Conservation (phyloP, 1,140 invertebrate genomes). For the Camponotus vicinus region DNA sequence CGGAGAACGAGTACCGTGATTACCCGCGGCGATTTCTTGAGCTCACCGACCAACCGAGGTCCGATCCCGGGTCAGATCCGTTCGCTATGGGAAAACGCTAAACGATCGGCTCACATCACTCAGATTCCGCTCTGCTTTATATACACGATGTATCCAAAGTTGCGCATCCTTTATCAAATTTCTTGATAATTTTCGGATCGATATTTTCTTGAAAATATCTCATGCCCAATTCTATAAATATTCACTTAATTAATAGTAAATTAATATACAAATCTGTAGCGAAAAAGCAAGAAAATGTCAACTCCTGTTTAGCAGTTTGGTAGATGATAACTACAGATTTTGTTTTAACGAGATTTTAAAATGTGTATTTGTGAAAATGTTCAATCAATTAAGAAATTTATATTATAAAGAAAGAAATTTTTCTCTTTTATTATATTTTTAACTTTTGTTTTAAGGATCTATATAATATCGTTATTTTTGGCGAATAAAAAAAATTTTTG, state of each 20-base stretch:
- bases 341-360: neutral
- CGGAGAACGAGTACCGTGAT: constrained; percentile 83
- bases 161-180: neutral
- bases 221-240: neutral
- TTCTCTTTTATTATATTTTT: neutral
- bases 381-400: neutral
- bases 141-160: neutral
- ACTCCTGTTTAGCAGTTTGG: too few relatives aligned
- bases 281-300: neutral
- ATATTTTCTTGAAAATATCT: neutral
- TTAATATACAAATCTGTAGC: neutral
- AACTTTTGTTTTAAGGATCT: neutral
- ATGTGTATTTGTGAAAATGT: neutral
- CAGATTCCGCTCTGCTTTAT: constrained; percentile 82
- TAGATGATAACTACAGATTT: too few relatives aligned
- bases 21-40: constrained; percentile 83
- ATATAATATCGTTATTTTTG: neutral
- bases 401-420: neutral
- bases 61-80: constrained; percentile 85
- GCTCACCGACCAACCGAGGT: constrained; percentile 80
- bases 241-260: neutral
- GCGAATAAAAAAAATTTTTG: neutral
- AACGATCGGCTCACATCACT: constrained; percentile 86
- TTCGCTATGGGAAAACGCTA: constrained; percentile 85
- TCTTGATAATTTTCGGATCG: neutral